Percentiles rank a stretch among this genome's conserved stretches.
Evolutionary conservation across 2,888 invertebrate species (phyloP).

Genomic region (Neoaliturus tenellus): DNA sequence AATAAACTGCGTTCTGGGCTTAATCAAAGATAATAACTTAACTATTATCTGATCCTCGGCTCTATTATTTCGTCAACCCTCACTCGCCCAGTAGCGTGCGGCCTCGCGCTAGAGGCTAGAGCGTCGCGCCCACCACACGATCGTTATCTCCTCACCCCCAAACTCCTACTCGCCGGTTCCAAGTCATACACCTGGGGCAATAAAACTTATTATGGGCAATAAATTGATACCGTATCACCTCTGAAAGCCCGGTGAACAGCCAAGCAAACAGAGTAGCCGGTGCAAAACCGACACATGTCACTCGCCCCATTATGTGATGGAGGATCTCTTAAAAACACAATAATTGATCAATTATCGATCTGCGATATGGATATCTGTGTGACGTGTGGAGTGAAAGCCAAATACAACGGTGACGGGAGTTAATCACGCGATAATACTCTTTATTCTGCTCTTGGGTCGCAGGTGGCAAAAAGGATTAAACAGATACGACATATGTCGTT

Average conservation of each 20-base stretch:
- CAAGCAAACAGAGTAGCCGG: background rate
- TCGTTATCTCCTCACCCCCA: background rate
- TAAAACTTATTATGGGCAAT: constrained; percentile 11
- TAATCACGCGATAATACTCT: constrained; percentile 22
- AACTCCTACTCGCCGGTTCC: background rate
- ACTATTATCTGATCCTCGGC: too few species aligned
- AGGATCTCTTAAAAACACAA: background rate
- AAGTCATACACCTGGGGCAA: constrained; percentile 4
- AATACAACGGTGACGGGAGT: constrained; percentile 11
- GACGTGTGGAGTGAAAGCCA: constrained; percentile 36
- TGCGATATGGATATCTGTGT: constrained; percentile 1
- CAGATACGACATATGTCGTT: background rate
- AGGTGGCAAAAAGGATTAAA: constrained; percentile 18
- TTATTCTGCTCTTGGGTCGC: constrained; percentile 26
- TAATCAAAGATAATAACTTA: too few species aligned
- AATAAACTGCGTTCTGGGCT: too few species aligned
- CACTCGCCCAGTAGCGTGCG: too few species aligned
- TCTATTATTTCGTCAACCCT: too few species aligned
- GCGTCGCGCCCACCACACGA: background rate
- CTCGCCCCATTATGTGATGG: background rate
- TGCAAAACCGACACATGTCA: constrained; percentile 11
- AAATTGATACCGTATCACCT: background rate
- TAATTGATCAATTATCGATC: constrained; percentile 29
- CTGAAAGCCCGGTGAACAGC: background rate
- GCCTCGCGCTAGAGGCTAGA: background rate